phyloP scores from a whole-genome alignment of 2,888 invertebrate species.

The Dryocosmus kuriphilus region DNA sequence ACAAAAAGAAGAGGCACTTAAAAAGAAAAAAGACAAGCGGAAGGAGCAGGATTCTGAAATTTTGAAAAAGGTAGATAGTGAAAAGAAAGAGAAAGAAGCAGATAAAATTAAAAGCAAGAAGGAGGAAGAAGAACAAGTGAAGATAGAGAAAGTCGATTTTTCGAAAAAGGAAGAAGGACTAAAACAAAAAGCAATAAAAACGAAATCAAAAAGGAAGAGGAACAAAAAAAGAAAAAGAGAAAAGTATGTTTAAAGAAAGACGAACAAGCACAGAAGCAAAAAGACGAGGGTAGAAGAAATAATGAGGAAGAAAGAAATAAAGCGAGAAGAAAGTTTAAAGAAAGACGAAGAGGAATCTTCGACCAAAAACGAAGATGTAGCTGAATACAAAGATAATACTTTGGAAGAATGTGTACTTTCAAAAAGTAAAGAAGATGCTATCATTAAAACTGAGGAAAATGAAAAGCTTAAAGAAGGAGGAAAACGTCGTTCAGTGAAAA shows the following conservation, averaged over 20 bases:
- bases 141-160: background rate
- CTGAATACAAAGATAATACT: conserved; percentile 43
- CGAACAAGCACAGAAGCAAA: conserved; percentile 29
- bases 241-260: conserved; percentile 17
- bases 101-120: conserved; percentile 20
- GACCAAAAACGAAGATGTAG: conserved; percentile 45
- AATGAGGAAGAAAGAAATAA: conserved; percentile 46
- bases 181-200: conserved; percentile 38
- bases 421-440: conserved; percentile 51
- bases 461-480: conserved; percentile 51
- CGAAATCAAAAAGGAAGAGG: conserved; percentile 25
- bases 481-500: conserved; percentile 56
- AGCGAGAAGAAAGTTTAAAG: conserved; percentile 51
- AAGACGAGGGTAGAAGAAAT: conserved; percentile 49
- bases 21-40: conserved; percentile 41
- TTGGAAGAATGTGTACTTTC: conserved; percentile 46
- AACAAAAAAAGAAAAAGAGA: conserved; percentile 45
- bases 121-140: conserved; percentile 25
- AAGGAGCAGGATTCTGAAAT: too few species aligned
- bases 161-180: background rate
- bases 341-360: conserved; percentile 56
- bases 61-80: conserved; percentile 48
- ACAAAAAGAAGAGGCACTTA: conserved; percentile 53
- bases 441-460: conserved; percentile 46
- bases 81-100: conserved; percentile 56